Base-by-base conservation (phyloP, 1,140 invertebrate species). In the Calephelis virginiensis region DNA sequence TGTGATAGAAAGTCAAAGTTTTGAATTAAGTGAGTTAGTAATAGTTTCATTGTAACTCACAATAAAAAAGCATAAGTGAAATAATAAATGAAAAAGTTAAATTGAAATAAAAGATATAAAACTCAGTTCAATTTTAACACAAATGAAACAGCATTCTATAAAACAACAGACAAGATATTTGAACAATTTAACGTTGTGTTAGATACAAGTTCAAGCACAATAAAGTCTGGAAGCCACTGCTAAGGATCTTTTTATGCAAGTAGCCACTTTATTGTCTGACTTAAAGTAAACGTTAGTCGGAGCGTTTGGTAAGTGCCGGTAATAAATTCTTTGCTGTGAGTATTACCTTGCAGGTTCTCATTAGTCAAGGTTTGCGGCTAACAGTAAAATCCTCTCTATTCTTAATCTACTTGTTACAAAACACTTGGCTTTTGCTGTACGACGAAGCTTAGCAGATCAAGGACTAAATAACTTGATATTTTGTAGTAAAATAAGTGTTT, bases 251-350 rank as follows among this genome's bases (percentile, higher is more conserved):
- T 17, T 17, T 17, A 17, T 17, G 17, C 17, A 3, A 77, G 72
- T 72, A 71, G 77, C 67, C 67, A 72, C 73, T 80, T 77, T 73
- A 75, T 67, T 79, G 72, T 77, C 73, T 77, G 75, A 78, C 77
- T 81, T 80, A 76, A 75, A 72, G 74, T 67, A 76, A 80, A 67
- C 73, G 74, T 72, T 81, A 70, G 61, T 69, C 67, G 70, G 73
- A 75, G 73, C 71, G 76, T 75, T 74, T 71, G 73, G 80, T 83
- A 82, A 85, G 83, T 85, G 81, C 80, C 75, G 63, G 76, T 74
- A 73, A 83, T 85, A 85, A 85, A 85, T 83, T 77, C 71, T 73
- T 70, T 68, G 63, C 59, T 68, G 66, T 73, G 69, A 80, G 75
- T 73, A 72, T 75, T 79, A 77, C 75, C 78, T 72, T 70, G 67